A percentile compares a stretch with the other conserved stretches of the same genome.
Evolutionary conservation across 2,797 vertebrate genomes (phyloP).

Genomic region (Rhinichthys osculus): DNA sequence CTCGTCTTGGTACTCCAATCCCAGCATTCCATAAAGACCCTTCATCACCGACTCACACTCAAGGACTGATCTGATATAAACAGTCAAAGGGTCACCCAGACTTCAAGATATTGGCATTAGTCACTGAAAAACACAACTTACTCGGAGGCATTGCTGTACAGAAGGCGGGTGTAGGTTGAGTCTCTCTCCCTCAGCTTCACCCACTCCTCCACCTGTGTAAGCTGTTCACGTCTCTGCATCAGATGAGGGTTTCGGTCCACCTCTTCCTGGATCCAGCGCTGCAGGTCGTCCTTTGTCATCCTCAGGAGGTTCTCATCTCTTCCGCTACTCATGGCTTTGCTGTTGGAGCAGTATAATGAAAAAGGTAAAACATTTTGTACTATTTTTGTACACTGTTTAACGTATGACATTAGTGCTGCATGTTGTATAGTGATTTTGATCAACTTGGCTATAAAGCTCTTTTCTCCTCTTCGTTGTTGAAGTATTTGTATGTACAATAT

Average conservation of each 20-base stretch:
- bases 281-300: conserved; percentile 62
- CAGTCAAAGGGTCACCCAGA: background rate
- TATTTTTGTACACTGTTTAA: background rate
- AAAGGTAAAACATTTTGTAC: background rate
- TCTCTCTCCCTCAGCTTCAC: conserved; percentile 64
- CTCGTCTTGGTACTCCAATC: conserved; percentile 68
- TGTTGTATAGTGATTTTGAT: background rate
- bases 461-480: background rate
- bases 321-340: conserved; percentile 64
- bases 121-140: conserved; percentile 59
- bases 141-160: conserved; percentile 63
- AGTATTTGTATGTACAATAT: background rate
- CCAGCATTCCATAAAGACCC: conserved; percentile 70
- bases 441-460: background rate
- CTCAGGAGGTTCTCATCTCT: conserved; percentile 62
- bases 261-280: conserved; percentile 62
- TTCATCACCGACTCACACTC: conserved; percentile 70
- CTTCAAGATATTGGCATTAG: background rate
- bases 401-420: background rate
- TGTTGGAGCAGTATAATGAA: background rate
- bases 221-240: conserved; percentile 52
- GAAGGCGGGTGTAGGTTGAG: conserved; percentile 46
- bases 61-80: conserved; percentile 67
- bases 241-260: conserved; percentile 54
- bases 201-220: conserved; percentile 60